Percentiles rank a stretch among this genome's conserved stretches.
phyloP scores from a whole-genome alignment of 2,113 vertebrate species.

The Stigmatopora argus region DNA sequence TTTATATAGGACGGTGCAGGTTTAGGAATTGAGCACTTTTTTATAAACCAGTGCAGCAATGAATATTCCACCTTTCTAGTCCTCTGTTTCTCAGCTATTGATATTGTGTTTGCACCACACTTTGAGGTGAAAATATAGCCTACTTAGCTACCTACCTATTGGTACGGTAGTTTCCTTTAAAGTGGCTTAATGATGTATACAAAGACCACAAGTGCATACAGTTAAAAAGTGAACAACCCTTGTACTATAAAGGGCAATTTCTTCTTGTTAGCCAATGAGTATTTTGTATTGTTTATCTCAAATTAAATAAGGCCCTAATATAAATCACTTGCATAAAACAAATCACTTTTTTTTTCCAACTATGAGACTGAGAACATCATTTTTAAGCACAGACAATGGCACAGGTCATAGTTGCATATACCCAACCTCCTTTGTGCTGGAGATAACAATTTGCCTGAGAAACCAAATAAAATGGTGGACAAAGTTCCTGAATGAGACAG shows the following conservation, averaged over 20 bases:
- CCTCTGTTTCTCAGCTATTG: constrained; percentile 11
- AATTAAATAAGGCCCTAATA: too few species aligned
- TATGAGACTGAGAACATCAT: too few species aligned
- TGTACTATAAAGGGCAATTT: background rate
- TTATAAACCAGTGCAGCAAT: constrained; percentile 27
- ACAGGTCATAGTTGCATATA: too few species aligned
- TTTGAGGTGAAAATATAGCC: constrained; percentile 20
- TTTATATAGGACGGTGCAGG: constrained; percentile 25
- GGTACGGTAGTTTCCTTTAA: constrained; percentile 15
- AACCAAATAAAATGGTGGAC: too few species aligned
- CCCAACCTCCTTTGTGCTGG: too few species aligned
- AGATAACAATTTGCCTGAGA: too few species aligned
- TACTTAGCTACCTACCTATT: constrained; percentile 1
- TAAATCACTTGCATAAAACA: too few species aligned
- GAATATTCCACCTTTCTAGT: constrained; percentile 7
- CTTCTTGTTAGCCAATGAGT: background rate
- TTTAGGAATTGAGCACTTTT: constrained; percentile 27
- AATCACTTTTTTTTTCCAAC: too few species aligned
- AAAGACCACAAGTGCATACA: constrained; percentile 5
- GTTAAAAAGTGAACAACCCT: background rate
- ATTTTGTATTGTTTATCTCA: too few species aligned
- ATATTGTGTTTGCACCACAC: constrained; percentile 22
- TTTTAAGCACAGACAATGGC: too few species aligned
- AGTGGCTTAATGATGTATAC: constrained; percentile 13
- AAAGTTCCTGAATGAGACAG: too few species aligned